Percentiles rank a stretch among this genome's conserved stretches.
Conservation (phyloP, 1,140 invertebrate species). For the Ceratosolen fusciceps region DNA sequence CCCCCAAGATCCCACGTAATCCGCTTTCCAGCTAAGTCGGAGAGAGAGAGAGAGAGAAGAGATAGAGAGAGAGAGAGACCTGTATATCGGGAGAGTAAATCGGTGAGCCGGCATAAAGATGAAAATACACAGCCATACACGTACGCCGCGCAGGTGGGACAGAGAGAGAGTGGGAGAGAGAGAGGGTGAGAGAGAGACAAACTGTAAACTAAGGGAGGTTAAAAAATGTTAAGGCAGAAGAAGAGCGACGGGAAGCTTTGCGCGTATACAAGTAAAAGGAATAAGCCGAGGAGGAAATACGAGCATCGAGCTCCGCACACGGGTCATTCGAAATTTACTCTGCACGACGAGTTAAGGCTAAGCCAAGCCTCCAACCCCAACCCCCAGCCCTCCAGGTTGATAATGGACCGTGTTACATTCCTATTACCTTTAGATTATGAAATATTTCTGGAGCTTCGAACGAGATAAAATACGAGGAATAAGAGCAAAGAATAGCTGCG, state of each 20-base stretch:
- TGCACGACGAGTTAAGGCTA: neutral
- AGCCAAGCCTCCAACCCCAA: no score
- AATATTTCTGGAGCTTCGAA: neutral
- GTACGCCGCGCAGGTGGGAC: no score
- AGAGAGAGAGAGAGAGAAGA: conserved; percentile 12
- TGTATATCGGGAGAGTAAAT: conserved; percentile 1
- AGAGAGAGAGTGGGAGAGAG: neutral
- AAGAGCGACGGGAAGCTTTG: conserved; percentile 38
- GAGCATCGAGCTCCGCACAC: neutral
- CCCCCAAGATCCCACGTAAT: conserved; percentile 43
- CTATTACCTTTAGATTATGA: neutral
- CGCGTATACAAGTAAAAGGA: conserved; percentile 7
- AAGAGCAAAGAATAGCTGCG: no score
- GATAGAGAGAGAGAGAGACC: conserved; percentile 23
- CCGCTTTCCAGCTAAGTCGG: conserved; percentile 41
- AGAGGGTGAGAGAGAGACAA: neutral
- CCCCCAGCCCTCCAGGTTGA: no score
- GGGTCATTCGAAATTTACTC: conserved; percentile 3
- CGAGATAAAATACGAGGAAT: no score
- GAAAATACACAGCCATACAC: neutral
- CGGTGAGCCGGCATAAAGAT: conserved; percentile 28
- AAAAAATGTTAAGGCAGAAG: conserved; percentile 8
- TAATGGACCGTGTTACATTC: neutral
- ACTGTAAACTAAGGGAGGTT: neutral
- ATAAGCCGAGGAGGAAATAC: neutral